phyloP scores from a whole-genome alignment of 2,797 vertebrate genomes.

The Centroberyx gerrardi region DNA sequence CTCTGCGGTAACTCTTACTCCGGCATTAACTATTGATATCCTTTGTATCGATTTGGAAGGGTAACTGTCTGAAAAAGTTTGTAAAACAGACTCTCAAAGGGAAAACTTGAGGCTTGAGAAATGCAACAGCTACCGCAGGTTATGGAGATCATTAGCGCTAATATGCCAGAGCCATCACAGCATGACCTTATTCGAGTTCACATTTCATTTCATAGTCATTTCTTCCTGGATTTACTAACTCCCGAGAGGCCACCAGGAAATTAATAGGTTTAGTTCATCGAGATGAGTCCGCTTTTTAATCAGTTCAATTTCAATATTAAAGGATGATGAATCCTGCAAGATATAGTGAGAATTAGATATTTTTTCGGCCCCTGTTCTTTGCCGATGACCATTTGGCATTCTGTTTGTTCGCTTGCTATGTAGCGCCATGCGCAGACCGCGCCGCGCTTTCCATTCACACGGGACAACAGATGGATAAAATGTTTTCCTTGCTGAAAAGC shows the following conservation, averaged over 20 bases:
- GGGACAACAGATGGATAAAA: constrained; percentile 17
- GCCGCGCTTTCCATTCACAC: not conserved
- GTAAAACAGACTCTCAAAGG: constrained; percentile 23
- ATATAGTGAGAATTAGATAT: not conserved
- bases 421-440: not conserved
- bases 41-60: constrained; percentile 30
- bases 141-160: constrained; percentile 46
- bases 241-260: constrained; percentile 15
- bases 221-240: constrained; percentile 11
- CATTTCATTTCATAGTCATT: constrained; percentile 21
- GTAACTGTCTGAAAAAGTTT: constrained; percentile 36
- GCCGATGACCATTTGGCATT: constrained; percentile 30
- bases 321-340: constrained; percentile 13
- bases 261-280: constrained; percentile 21
- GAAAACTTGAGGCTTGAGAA: constrained; percentile 24
- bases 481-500: constrained; percentile 20
- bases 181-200: constrained; percentile 20
- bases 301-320: constrained; percentile 40
- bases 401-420: constrained; percentile 33
- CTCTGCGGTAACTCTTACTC: constrained; percentile 21
- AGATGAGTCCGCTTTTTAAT: constrained; percentile 42
- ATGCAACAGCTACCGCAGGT: constrained; percentile 12
- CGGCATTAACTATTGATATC: constrained; percentile 54
- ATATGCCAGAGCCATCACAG: constrained; percentile 21
- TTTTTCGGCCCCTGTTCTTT: not conserved